These are phyloP conservation scores for Agonopterix subpropinquella DNA, from an alignment of 2,888 invertebrate species.

Conservation along the genomic window DNA sequence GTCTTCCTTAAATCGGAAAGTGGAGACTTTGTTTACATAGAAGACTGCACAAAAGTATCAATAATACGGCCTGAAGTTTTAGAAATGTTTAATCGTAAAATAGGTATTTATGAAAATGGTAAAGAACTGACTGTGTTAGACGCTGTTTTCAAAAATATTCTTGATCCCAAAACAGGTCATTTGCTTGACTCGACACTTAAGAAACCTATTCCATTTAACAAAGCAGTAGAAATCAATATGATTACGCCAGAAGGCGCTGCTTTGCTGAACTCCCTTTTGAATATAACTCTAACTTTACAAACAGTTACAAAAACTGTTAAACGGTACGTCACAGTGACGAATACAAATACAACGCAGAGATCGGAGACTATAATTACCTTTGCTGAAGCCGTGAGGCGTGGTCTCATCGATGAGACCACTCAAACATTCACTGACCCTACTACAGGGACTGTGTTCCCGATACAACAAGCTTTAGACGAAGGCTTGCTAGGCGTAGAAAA, in stretches of 20 bases:
- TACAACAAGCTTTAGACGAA: conserved; percentile 85
- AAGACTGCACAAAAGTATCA: conserved; percentile 86
- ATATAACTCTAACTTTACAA: conserved; percentile 91
- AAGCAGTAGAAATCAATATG: conserved; percentile 89
- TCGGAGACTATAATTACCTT: conserved; percentile 80
- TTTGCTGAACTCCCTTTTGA: conserved; percentile 87
- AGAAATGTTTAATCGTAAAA: conserved; percentile 88
- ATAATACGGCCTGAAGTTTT: conserved; percentile 89
- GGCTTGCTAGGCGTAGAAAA: conserved; percentile 81
- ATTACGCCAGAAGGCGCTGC: conserved; percentile 93
- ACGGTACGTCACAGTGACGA: conserved; percentile 85
- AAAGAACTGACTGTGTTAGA: conserved; percentile 89
- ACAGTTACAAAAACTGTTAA: conserved; percentile 91
- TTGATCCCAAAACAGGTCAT: conserved; percentile 93
- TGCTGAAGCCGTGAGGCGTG: conserved; percentile 84
- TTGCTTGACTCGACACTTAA: conserved; percentile 84
- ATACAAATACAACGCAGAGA: conserved; percentile 76
- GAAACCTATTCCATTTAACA: conserved; percentile 86
- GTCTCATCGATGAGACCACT: conserved; percentile 86
- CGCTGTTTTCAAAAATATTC: conserved; percentile 88
- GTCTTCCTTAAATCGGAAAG: conserved; percentile 84
- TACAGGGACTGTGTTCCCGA: conserved; percentile 82
- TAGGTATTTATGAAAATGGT: conserved; percentile 86
- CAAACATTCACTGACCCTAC: conserved; percentile 86
- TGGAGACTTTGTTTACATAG: conserved; percentile 84